Evolutionary conservation across 2,797 vertebrate genomes (phyloP), one percentile per base, ranked within the genome.

Genomic region (Todus mexicanus): DNA sequence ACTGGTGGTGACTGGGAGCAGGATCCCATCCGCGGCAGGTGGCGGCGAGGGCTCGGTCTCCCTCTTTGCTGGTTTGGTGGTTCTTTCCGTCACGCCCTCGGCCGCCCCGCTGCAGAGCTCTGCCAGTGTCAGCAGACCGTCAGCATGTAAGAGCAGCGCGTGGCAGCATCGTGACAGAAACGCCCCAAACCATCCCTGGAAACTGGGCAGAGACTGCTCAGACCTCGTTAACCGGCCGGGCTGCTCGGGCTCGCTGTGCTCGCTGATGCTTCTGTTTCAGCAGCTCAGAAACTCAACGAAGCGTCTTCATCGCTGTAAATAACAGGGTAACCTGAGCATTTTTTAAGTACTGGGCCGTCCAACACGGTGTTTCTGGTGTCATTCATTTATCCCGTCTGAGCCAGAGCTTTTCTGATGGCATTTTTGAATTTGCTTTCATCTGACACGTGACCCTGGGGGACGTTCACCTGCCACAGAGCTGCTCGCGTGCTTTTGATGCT

Each of bases 141-240:
- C 18, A 8, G 33, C 1, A 0, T n/a, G 2, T 19, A 54, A 65
- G 70, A 68, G 14, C 57, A 64, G 23, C 0, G 0, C 38, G 63
- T 2, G 5, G 29, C 45, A 37, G 27, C 56, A 6, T 45, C 2
- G 1, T 57, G 42, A 54, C 25, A 50, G 7, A 87, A 81, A 13
- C 15, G 12, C 70, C 42, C 42, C 37, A 45, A 54, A 35, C 15
- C 25, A 4, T 15, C 21, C 26, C 38, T 69, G 74, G 53, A 27
- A 50, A 7, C 18, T 11, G 35, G 33, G 22, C 74, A 56, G n/a
- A 47, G 65, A 31, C 33, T 8, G 2, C 16, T 22, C 42, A 53
- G 59, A 9, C 33, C 26, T 4, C 1, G 35, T 47, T 29, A 37
- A 37, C 4, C 47, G 73, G 42, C 48, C 1, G 47, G 16, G 56